These are phyloP conservation scores for Drosophila neocordata DNA, from an alignment of 1,140 invertebrate genomes.

Conservation along the genomic window DNA sequence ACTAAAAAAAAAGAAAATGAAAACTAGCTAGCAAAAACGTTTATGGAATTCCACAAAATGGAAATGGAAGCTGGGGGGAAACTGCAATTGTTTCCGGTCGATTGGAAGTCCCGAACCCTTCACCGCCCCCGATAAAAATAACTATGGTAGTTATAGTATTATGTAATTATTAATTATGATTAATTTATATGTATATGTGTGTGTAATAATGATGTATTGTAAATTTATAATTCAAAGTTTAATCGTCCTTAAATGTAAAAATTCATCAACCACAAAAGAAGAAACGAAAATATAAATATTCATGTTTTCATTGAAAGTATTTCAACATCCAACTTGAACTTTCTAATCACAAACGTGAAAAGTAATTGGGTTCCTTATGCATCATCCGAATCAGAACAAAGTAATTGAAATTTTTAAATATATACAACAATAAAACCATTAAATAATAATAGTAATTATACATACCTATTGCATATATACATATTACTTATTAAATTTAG, in stretches of 20 bases:
- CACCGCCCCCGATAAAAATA: slow-evolving; percentile 49
- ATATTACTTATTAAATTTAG: slow-evolving; percentile 38
- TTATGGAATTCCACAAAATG: slow-evolving; percentile 32
- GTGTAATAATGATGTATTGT: slow-evolving; percentile 26
- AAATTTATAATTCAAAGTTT: slow-evolving; percentile 55
- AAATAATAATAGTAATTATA: slow-evolving; percentile 6
- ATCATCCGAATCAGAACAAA: slow-evolving; percentile 50
- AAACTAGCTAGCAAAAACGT: slow-evolving; percentile 67
- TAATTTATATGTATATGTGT: slow-evolving; percentile 27
- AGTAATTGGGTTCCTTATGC: slow-evolving; percentile 57
- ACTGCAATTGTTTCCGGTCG: slow-evolving; percentile 44
- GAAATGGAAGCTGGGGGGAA: slow-evolving; percentile 26
- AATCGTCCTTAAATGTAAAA: slow-evolving; percentile 64
- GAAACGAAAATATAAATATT: slow-evolving; percentile 37
- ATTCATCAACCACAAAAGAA: slow-evolving; percentile 8
- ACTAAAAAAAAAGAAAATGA: not conserved
- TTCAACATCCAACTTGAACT: slow-evolving; percentile 42
- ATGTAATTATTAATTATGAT: slow-evolving; percentile 56
- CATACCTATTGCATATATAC: slow-evolving; percentile 18
- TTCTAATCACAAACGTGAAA: slow-evolving; percentile 22
- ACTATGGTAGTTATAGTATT: slow-evolving; percentile 78
- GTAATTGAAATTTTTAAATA: slow-evolving; percentile 59
- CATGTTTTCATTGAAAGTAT: slow-evolving; percentile 52
- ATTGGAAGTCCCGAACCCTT: not conserved
- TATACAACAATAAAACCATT: slow-evolving; percentile 23